phyloP scores from a whole-genome alignment of 1,140 invertebrate genomes.

The Dendrolimus punctatus region DNA sequence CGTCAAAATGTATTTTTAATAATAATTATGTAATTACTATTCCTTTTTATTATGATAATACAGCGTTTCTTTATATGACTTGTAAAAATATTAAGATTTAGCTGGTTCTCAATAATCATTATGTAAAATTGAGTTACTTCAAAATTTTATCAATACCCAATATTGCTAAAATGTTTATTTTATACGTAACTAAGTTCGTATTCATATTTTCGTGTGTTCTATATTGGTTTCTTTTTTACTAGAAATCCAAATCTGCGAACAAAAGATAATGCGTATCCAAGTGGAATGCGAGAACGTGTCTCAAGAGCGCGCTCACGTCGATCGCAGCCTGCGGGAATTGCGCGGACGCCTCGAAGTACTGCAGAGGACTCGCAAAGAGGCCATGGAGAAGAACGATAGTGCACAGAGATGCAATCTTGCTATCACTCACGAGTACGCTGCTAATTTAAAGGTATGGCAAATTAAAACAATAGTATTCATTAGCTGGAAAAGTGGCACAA shows the following conservation, averaged over 20 bases:
- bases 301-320: slow-evolving; percentile 72
- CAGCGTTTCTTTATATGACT: no score
- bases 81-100: no score
- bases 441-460: slow-evolving; percentile 59
- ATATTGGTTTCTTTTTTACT: slow-evolving; percentile 4
- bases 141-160: no score
- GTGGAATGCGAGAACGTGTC: slow-evolving; percentile 74
- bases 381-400: slow-evolving; percentile 72
- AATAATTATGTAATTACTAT: no score
- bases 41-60: no score
- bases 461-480: slow-evolving; percentile 9
- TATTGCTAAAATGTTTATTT: no score
- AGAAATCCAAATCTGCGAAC: slow-evolving; percentile 83
- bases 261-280: slow-evolving; percentile 80
- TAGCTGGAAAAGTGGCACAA: no score
- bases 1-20: no score
- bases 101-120: no score
- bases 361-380: slow-evolving; percentile 74
- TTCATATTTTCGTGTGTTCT: no score
- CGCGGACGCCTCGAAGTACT: slow-evolving; percentile 74
- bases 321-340: slow-evolving; percentile 73
- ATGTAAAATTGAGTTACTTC: no score
- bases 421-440: slow-evolving; percentile 72
- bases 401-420: slow-evolving; percentile 76
- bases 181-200: no score